Conservation (phyloP, 2,113 vertebrate species). For the Lycocorax pyrrhopterus region DNA sequence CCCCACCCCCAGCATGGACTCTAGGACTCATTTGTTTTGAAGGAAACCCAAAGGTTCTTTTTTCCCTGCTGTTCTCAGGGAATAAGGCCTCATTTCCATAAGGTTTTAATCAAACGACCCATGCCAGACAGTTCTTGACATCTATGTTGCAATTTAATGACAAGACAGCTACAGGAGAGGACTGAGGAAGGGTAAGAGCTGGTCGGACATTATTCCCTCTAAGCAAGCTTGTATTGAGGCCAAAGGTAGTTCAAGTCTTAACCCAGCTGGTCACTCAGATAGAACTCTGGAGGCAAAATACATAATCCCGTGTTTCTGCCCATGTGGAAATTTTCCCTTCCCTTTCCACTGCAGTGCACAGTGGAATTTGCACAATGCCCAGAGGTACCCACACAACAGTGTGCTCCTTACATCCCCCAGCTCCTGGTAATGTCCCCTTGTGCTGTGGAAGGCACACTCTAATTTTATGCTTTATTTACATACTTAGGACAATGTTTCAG, state of each 20-base stretch:
- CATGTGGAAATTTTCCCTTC: neutral
- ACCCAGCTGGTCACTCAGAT: neutral
- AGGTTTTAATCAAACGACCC: neutral
- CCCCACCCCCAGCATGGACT: accelerated
- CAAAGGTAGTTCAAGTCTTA: neutral
- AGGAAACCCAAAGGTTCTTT: neutral
- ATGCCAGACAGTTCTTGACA: neutral
- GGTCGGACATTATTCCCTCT: neutral
- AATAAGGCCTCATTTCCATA: neutral
- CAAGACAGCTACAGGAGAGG: neutral
- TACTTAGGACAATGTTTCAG: neutral
- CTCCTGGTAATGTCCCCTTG: neutral
- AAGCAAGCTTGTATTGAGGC: neutral
- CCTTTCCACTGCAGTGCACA: neutral
- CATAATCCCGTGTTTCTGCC: neutral
- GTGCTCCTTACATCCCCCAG: accelerated
- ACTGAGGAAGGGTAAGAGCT: neutral
- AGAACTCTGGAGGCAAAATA: neutral
- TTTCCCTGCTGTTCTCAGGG: accelerated
- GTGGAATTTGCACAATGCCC: neutral
- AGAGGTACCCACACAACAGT: neutral
- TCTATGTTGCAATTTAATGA: neutral
- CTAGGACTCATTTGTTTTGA: neutral
- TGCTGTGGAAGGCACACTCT: neutral
- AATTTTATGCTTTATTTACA: neutral